phyloP scores from a whole-genome alignment of 2,113 vertebrate species.

The Tylochromis polylepis region DNA sequence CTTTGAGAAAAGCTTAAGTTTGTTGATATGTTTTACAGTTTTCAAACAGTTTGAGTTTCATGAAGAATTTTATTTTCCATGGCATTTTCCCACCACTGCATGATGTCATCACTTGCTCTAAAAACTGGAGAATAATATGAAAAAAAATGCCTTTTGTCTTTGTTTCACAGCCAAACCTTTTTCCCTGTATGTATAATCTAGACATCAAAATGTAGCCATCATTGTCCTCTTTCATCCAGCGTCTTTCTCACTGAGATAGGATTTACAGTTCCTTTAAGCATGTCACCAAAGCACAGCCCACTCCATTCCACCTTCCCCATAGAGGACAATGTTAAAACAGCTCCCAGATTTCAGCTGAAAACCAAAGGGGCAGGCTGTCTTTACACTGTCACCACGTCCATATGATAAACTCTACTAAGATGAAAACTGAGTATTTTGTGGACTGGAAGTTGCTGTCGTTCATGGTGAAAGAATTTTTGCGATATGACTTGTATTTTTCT shows the following conservation, averaged over 20 bases:
- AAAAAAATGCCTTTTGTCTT: no score
- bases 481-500: neutral
- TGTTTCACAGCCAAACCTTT: no score
- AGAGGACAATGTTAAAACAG: neutral
- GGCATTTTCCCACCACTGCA: no score
- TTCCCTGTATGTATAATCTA: neutral
- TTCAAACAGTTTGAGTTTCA: no score
- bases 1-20: no score
- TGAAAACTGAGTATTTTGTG: neutral
- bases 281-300: neutral
- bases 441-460: neutral
- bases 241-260: rapidly evolving
- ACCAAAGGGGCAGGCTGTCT: neutral
- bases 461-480: neutral
- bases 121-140: no score
- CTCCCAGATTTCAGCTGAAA: neutral
- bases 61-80: no score
- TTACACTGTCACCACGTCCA: neutral
- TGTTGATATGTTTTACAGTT: no score
- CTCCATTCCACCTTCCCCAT: rapidly evolving
- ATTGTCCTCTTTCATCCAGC: neutral
- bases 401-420: neutral
- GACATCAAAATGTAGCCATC: neutral
- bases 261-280: rapidly evolving
- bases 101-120: no score